Evolutionary conservation across 2,888 invertebrate genomes (phyloP).

Genomic region (Eueremaeus valkanovi): DNA sequence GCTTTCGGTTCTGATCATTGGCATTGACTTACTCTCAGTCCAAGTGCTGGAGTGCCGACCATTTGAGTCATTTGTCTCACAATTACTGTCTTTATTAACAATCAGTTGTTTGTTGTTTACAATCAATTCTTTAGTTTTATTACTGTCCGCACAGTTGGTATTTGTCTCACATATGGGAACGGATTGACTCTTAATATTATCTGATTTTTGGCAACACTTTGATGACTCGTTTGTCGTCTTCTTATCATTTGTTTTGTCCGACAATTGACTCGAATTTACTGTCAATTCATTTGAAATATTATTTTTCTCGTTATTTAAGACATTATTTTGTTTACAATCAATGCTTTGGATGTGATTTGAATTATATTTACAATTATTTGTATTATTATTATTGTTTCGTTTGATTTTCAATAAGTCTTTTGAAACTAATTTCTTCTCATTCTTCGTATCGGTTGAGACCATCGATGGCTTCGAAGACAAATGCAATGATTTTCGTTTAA

Average conservation of each 20-base stretch:
- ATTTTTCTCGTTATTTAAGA: constrained; percentile 6
- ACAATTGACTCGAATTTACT: not conserved
- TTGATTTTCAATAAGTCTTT: constrained; percentile 10
- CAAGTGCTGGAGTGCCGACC: not conserved
- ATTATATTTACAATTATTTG: not conserved
- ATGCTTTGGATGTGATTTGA: not conserved
- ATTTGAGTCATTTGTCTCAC: not conserved
- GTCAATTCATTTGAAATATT: not conserved
- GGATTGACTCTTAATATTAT: not conserved
- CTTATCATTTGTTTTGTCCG: not conserved
- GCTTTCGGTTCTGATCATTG: not conserved
- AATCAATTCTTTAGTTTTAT: not conserved
- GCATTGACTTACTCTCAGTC: not conserved
- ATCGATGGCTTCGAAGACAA: not conserved
- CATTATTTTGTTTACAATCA: not conserved
- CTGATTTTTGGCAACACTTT: not conserved
- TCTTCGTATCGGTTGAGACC: not conserved
- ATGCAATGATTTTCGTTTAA: constrained; percentile 25
- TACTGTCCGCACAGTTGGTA: not conserved
- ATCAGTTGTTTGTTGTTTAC: not conserved
- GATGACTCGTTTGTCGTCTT: not conserved
- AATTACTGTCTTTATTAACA: not conserved
- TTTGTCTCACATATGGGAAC: not conserved
- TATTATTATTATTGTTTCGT: not conserved
- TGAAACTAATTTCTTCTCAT: not conserved